Conservation (phyloP, 2,888 invertebrate genomes). For the Penaeus monodon region DNA sequence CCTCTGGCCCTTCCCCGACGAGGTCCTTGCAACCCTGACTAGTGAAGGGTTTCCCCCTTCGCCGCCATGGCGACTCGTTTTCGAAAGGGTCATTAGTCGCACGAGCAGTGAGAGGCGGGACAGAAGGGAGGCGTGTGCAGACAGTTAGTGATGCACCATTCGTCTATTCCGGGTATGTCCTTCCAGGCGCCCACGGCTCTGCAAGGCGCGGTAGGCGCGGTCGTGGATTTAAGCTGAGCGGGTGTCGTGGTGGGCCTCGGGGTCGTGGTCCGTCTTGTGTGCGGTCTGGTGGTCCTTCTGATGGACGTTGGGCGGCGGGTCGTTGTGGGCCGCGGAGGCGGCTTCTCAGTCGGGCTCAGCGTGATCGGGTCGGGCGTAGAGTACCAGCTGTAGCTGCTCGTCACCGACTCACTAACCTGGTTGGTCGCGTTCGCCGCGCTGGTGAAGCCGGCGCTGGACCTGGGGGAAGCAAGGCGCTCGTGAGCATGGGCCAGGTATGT, state of each 20-base stretch:
- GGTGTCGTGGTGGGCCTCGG: not conserved
- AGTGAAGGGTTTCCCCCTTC: too few species aligned
- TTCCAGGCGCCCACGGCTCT: conserved; percentile 47
- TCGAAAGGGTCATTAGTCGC: conserved; percentile 17
- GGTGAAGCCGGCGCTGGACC: too few species aligned
- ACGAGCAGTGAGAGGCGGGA: conserved; percentile 61
- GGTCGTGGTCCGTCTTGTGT: not conserved
- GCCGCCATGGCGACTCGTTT: too few species aligned
- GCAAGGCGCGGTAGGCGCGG: conserved; percentile 8
- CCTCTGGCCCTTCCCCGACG: too few species aligned
- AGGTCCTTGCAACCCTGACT: too few species aligned
- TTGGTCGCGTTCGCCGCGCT: too few species aligned
- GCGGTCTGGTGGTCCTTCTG: not conserved
- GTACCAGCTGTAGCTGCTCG: conserved; percentile 29
- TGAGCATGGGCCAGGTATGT: too few species aligned
- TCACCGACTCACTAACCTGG: not conserved
- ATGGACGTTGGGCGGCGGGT: not conserved
- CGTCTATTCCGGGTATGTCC: conserved; percentile 44
- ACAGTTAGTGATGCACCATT: conserved; percentile 64
- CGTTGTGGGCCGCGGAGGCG: conserved; percentile 14
- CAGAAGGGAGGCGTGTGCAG: conserved; percentile 44
- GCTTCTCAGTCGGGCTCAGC: conserved; percentile 13
- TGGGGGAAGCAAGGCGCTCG: too few species aligned
- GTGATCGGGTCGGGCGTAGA: conserved; percentile 15
- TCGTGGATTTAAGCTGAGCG: too few species aligned